Evolutionary conservation across 2,113 vertebrate species (phyloP).

Genomic region (Indri indri): DNA sequence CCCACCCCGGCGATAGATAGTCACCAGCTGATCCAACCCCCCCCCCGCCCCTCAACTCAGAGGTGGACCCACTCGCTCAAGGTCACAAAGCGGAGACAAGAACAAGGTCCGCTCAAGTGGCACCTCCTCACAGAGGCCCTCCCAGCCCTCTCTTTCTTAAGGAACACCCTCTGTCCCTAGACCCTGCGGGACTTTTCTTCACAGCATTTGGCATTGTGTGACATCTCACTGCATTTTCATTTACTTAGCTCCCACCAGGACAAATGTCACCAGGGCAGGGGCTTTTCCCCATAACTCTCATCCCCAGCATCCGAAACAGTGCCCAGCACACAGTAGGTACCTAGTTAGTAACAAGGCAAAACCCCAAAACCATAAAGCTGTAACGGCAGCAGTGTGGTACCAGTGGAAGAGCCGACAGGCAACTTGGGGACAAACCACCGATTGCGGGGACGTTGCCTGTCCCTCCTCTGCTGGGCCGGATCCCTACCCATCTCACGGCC

Average conservation of each 20-base stretch:
- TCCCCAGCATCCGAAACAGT: not conserved
- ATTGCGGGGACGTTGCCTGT: accelerated
- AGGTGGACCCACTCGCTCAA: not conserved
- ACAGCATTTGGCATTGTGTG: not conserved
- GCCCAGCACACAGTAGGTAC: not conserved
- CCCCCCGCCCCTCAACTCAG: accelerated
- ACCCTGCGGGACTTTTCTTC: not conserved
- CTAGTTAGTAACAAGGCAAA: not conserved
- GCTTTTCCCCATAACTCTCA: not conserved
- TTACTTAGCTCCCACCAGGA: not conserved
- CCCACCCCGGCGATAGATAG: not conserved
- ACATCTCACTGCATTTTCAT: too few species aligned
- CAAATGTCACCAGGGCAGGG: not conserved
- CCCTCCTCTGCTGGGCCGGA: not conserved
- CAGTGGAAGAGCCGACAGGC: accelerated
- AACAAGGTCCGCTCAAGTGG: accelerated
- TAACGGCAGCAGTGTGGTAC: too few species aligned
- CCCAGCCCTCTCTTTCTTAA: not conserved
- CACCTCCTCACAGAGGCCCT: not conserved
- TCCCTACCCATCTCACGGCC: not conserved
- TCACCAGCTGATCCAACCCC: not conserved
- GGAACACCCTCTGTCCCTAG: not conserved
- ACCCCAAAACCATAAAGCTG: not conserved
- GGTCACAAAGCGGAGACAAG: not conserved
- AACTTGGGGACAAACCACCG: not conserved